Percentiles rank a stretch among this genome's conserved stretches.
Evolutionary conservation across 2,888 invertebrate genomes (phyloP).

Genomic region (Digitonthophagus gazella): DNA sequence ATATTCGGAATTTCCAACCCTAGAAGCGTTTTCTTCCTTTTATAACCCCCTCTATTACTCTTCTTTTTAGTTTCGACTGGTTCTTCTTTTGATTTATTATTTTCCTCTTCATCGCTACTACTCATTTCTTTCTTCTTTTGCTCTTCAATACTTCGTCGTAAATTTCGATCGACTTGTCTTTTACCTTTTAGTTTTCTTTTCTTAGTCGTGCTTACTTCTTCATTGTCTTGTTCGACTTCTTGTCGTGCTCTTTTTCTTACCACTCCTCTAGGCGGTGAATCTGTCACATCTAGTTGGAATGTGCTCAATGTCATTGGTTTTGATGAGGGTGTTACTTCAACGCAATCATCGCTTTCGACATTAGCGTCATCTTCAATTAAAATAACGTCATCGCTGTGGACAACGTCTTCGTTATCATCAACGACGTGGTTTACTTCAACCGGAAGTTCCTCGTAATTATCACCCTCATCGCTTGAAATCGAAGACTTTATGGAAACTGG

Average conservation of each 20-base stretch:
- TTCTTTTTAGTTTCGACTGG: conserved; percentile 27
- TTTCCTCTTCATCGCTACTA: conserved; percentile 51
- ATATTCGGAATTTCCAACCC: conserved; percentile 53
- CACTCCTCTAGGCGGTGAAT: conserved; percentile 24
- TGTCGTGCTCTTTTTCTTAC: neutral
- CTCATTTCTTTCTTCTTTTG: conserved; percentile 55
- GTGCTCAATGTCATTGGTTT: conserved; percentile 29
- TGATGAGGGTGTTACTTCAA: conserved; percentile 2
- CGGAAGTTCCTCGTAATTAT: conserved; percentile 6
- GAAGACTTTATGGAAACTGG: conserved; percentile 26
- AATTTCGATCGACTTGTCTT: conserved; percentile 41
- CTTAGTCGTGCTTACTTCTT: conserved; percentile 35
- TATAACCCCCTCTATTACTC: neutral
- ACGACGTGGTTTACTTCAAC: neutral
- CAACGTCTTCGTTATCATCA: conserved; percentile 25
- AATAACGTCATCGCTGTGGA: too few relatives aligned
- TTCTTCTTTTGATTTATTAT: conserved; percentile 22
- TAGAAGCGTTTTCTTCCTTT: conserved; percentile 44
- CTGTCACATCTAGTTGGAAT: conserved; percentile 34
- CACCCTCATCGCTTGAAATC: conserved; percentile 18
- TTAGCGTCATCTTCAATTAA: conserved; percentile 26
- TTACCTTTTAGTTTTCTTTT: conserved; percentile 39
- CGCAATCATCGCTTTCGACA: conserved; percentile 20
- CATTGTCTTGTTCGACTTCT: conserved; percentile 35
- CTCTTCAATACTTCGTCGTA: conserved; percentile 54